Base-by-base conservation (phyloP, 2,113 vertebrate species). In the Tragulus kanchil region DNA sequence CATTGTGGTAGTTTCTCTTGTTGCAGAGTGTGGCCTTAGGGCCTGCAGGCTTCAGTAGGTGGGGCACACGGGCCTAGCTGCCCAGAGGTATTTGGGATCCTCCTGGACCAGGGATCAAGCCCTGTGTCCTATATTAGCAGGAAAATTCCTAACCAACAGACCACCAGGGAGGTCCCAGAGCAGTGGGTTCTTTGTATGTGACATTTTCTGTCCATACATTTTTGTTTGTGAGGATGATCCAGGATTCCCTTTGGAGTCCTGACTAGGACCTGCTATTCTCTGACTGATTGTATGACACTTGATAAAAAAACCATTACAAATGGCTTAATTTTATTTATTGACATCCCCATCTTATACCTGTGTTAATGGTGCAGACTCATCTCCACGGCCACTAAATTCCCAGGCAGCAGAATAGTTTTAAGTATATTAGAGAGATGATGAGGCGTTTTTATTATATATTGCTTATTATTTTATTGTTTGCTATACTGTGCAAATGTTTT, bases 371-470 rank as follows among this genome's bases (percentile, higher is more conserved):
- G n/a, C 71, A 56, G 54, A 59, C 42, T 86, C 19, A 77, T 94
- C 85, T 95, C 73, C 59, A 82, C 1, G 50, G 42, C 48, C 90
- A 45, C 75, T 45, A 25, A 78, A 84, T 81, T 69, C 65, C 54
- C n/a, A 88, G 89, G 62, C 31, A 95, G 48, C 64, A 92, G 77
- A 92, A 28, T 50, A 82, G 54, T 50, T 97, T 78, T 83, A 64
- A 77, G 31, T 92, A 17, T 93, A 42, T 86, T 67, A 42, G 58
- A 89, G 79, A 85, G 64, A 58, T 67, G n/a, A 16, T 15, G 56
- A 28, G 36, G 26, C 52, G 21, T 45, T 73, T 73, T 73, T 73
- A 73, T 73, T 73, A 73, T 45, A 73, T 73, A 45, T 73, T 73
- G 69, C 11, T 45, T 73, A 45, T 73, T 73, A 25, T 90, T 83